Conservation (phyloP, 1,140 invertebrate genomes). For the Thaumetopoea pityocampa region DNA sequence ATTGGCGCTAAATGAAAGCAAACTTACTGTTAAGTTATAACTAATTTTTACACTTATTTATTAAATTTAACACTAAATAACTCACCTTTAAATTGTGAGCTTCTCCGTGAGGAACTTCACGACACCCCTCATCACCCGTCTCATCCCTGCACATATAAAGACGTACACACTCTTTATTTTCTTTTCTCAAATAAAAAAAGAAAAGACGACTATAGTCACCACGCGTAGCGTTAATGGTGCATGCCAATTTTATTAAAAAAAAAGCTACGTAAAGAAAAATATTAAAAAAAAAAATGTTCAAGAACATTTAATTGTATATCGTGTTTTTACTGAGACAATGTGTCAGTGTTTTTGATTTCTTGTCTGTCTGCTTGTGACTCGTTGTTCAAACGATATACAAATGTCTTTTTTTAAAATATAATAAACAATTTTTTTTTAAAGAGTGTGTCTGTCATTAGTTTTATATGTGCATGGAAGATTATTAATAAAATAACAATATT, state of each 20-base stretch:
- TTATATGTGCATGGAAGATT: constrained; percentile 75
- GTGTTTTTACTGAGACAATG: constrained; percentile 10
- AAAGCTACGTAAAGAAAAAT: constrained; percentile 60
- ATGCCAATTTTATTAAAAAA: constrained; percentile 63
- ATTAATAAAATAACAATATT: constrained; percentile 49
- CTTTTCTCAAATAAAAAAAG: constrained; percentile 26
- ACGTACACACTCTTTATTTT: constrained; percentile 66
- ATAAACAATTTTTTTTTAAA: constrained; percentile 36
- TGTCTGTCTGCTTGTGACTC: constrained; percentile 21
- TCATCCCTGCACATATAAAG: constrained; percentile 72
- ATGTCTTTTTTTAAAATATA: constrained; percentile 20
- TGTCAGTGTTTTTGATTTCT: constrained; percentile 20
- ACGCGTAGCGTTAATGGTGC: constrained; percentile 57
- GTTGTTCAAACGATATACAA: constrained; percentile 15
- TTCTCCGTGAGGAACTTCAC: no score
- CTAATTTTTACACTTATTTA: no score
- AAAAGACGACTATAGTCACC: constrained; percentile 43
- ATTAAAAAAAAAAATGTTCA: constrained; percentile 28
- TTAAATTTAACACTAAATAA: no score
- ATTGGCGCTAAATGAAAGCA: no score
- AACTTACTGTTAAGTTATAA: no score
- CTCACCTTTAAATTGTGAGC: no score
- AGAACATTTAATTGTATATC: constrained; percentile 15
- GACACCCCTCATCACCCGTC: constrained; percentile 29
- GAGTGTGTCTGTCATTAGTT: constrained; percentile 75